These are phyloP conservation scores for Nycticorax nycticorax DNA, from an alignment of 2,113 vertebrate species.

Conservation along the genomic window DNA sequence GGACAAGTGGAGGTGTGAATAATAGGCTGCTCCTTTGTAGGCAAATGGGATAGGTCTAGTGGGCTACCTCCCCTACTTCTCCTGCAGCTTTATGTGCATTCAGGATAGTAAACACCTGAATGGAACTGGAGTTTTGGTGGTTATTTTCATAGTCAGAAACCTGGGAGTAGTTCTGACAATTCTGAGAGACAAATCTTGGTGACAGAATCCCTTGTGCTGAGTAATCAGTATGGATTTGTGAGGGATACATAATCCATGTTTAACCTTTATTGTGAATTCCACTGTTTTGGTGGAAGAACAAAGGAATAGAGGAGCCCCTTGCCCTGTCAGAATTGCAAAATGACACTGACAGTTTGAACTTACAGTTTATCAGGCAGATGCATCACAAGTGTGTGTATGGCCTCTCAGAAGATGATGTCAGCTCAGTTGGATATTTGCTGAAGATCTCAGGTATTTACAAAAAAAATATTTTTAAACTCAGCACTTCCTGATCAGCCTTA, in stretches of 20 bases:
- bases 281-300: neutral
- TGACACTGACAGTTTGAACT: neutral
- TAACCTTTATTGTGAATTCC: neutral
- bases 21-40: neutral
- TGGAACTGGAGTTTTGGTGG: neutral
- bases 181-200: neutral
- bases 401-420: neutral
- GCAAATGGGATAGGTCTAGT: neutral
- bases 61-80: neutral
- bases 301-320: neutral
- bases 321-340: neutral
- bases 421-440: neutral
- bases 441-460: neutral
- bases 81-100: neutral
- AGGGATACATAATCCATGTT: neutral
- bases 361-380: neutral
- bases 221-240: neutral
- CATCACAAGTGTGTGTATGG: too few relatives aligned
- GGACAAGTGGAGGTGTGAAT: neutral
- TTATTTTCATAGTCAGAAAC: neutral
- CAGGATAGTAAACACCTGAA: neutral
- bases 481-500: neutral
- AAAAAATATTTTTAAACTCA: neutral
- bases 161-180: neutral
- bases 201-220: neutral